Conservation (phyloP, 2,888 invertebrate genomes). For the Caenorhabditis imperialis region DNA sequence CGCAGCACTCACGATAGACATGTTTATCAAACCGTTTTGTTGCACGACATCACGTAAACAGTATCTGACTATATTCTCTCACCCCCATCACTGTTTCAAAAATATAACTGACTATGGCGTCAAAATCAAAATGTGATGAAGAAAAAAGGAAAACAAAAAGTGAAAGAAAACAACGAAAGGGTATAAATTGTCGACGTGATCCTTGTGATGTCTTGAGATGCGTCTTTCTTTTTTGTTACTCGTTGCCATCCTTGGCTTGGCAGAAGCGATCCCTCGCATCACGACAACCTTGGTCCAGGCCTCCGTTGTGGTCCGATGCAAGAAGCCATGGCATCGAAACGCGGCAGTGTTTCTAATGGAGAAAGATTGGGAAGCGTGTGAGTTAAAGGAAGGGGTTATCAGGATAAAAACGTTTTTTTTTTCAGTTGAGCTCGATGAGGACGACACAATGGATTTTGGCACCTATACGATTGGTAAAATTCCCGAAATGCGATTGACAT, state of each 20-base stretch:
- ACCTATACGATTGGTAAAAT: background rate
- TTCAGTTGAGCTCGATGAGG: conserved; percentile 33
- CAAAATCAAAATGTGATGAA: too few species aligned
- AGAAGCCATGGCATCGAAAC: conserved; percentile 1
- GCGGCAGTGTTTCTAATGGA: conserved; percentile 37
- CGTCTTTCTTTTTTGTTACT: background rate
- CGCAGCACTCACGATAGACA: too few species aligned
- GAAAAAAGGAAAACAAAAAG: too few species aligned
- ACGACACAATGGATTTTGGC: conserved; percentile 25
- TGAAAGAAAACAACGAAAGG: too few species aligned
- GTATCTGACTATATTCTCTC: too few species aligned
- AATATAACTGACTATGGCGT: too few species aligned
- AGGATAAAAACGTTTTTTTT: background rate
- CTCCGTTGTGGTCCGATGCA: background rate
- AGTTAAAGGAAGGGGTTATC: background rate
- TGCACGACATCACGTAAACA: too few species aligned
- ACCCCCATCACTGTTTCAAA: too few species aligned
- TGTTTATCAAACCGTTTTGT: too few species aligned
- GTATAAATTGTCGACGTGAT: too few species aligned
- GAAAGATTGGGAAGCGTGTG: conserved; percentile 22
- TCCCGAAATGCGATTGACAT: background rate
- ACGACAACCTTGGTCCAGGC: background rate
- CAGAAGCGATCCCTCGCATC: background rate
- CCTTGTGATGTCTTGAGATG: background rate
- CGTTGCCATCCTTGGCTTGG: background rate